Conservation (phyloP, 2,113 vertebrate species). For the Fukomys damarensis region DNA sequence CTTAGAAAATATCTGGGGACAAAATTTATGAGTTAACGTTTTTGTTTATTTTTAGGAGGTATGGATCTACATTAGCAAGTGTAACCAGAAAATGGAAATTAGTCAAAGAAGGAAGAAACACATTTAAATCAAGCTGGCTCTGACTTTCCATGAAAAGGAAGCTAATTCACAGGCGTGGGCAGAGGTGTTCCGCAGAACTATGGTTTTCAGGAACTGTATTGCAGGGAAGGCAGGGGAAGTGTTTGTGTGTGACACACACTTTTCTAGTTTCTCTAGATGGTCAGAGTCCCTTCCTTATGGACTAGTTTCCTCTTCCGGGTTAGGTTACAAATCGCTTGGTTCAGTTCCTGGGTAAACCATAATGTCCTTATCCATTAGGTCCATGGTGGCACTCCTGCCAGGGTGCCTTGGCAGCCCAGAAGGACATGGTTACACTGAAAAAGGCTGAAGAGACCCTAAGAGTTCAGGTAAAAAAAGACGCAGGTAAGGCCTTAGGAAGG, state of each 20-base stretch:
- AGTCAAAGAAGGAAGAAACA: neutral
- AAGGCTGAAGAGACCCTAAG: neutral
- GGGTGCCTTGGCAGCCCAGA: neutral
- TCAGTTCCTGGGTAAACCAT: neutral
- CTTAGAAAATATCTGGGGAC: neutral
- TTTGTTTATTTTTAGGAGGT: neutral
- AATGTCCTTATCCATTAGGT: neutral
- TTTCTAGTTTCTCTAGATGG: neutral
- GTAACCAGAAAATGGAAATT: neutral
- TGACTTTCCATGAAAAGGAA: neutral
- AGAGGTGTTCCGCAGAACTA: neutral
- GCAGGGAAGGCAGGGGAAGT: neutral
- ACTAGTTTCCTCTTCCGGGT: neutral
- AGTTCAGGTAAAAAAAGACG: neutral
- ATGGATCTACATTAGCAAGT: neutral
- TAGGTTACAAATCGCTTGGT: neutral
- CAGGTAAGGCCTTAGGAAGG: no score
- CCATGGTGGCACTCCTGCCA: neutral
- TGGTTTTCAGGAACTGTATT: neutral
- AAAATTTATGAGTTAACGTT: neutral
- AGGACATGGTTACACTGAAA: no score
- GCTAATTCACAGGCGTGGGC: accelerated
- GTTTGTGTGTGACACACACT: neutral
- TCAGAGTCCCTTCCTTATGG: neutral
- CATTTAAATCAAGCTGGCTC: no score